phyloP scores from a whole-genome alignment of 2,888 invertebrate species.

The Sesia bembeciformis region DNA sequence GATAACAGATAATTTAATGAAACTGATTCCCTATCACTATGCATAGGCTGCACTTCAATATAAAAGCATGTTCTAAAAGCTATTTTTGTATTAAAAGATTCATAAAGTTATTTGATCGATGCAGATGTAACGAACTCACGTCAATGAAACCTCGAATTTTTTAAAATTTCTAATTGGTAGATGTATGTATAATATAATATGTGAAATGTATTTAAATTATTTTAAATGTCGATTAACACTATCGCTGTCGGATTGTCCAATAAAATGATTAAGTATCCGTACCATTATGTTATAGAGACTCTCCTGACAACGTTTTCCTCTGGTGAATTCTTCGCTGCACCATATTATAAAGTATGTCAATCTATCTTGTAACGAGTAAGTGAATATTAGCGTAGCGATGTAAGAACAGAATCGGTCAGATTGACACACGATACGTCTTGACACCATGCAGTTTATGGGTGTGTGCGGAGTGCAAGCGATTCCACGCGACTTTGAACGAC shows the following conservation, averaged over 20 bases:
- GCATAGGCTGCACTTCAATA: slow-evolving; percentile 7
- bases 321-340: slow-evolving; percentile 38
- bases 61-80: slow-evolving; percentile 11
- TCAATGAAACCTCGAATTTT: slow-evolving; percentile 36
- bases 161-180: slow-evolving; percentile 23
- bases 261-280: slow-evolving; percentile 22
- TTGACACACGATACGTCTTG: slow-evolving; percentile 13
- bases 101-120: slow-evolving; percentile 8
- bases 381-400: slow-evolving; percentile 40
- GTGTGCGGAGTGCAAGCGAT: no score
- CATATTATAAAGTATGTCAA: slow-evolving; percentile 39
- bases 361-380: slow-evolving; percentile 47
- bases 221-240: slow-evolving; percentile 18
- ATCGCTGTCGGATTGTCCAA: slow-evolving; percentile 54
- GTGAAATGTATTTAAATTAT: slow-evolving; percentile 22
- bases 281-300: background rate
- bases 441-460: background rate
- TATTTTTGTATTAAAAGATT: slow-evolving; percentile 31
- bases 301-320: slow-evolving; percentile 18
- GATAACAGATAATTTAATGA: background rate
- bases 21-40: background rate
- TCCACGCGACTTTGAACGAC: no score
- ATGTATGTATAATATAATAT: slow-evolving; percentile 21
- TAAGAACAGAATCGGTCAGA: slow-evolving; percentile 42
- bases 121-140: slow-evolving; percentile 28